Conservation (phyloP, 2,888 invertebrate genomes). For the Diarsia rubi region DNA sequence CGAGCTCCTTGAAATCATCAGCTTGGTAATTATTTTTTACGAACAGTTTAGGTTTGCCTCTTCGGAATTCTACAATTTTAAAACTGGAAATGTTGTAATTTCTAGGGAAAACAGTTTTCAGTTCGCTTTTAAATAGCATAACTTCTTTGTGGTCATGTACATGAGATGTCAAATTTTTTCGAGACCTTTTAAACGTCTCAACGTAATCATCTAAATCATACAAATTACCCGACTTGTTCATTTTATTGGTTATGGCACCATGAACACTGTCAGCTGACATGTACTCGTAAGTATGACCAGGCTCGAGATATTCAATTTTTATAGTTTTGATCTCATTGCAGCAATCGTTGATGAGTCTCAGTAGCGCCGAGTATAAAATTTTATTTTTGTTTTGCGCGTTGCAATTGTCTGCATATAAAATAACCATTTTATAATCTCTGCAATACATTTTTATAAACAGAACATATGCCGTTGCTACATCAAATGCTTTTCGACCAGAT, state of each 20-base stretch:
- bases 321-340: conserved; percentile 4
- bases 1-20: conserved; percentile 13
- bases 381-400: conserved; percentile 9
- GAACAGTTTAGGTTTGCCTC: neutral
- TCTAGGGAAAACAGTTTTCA: conserved; percentile 7
- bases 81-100: conserved; percentile 14
- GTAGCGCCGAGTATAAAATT: conserved; percentile 1
- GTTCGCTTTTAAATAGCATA: conserved; percentile 1
- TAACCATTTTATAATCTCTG: conserved; percentile 1
- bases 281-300: conserved; percentile 4
- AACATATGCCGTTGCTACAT: conserved; percentile 28
- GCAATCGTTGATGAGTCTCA: conserved; percentile 12
- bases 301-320: conserved; percentile 1
- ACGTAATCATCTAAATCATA: conserved; percentile 1
- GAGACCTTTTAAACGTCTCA: neutral
- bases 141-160: conserved; percentile 9
- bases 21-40: conserved; percentile 13
- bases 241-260: conserved; percentile 2
- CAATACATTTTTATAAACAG: conserved; percentile 11
- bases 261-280: conserved; percentile 19
- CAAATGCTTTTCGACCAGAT: conserved; percentile 30
- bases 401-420: conserved; percentile 6
- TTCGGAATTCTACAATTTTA: neutral
- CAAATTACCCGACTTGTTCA: conserved; percentile 8
- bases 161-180: conserved; percentile 11